phyloP scores from a whole-genome alignment of 92 coral and sea anemone genomes.

The Porites cylindrica region DNA sequence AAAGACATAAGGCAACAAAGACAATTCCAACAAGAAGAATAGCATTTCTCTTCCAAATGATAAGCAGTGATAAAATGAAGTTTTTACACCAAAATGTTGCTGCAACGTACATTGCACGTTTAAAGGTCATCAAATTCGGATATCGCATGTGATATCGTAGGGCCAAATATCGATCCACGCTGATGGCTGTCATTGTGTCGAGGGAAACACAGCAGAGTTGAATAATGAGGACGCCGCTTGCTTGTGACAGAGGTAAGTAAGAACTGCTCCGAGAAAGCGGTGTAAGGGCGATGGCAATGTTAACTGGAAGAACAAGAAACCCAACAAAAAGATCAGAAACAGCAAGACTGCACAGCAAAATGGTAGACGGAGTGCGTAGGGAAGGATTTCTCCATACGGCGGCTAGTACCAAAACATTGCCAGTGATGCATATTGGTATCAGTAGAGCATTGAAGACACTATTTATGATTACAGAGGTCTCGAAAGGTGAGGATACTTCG shows the following conservation, averaged over 20 bases:
- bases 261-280: too few species aligned
- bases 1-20: background rate
- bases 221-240: fast-evolving
- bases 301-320: background rate
- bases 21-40: background rate
- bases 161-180: background rate
- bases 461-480: background rate
- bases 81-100: background rate
- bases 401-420: background rate
- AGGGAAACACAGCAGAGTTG: background rate
- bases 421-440: background rate
- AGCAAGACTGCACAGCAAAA: background rate
- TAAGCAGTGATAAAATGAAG: background rate
- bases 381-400: background rate
- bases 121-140: background rate
- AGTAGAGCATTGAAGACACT: background rate
- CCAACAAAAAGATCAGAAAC: background rate
- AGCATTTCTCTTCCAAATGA: background rate
- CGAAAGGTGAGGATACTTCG: too few species aligned
- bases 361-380: background rate
- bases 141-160: background rate
- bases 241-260: background rate
- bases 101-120: background rate
- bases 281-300: background rate
- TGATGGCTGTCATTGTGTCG: background rate